Evolutionary conservation across 2,797 vertebrate genomes (phyloP).

Genomic region (Cetoscarus ocellatus): DNA sequence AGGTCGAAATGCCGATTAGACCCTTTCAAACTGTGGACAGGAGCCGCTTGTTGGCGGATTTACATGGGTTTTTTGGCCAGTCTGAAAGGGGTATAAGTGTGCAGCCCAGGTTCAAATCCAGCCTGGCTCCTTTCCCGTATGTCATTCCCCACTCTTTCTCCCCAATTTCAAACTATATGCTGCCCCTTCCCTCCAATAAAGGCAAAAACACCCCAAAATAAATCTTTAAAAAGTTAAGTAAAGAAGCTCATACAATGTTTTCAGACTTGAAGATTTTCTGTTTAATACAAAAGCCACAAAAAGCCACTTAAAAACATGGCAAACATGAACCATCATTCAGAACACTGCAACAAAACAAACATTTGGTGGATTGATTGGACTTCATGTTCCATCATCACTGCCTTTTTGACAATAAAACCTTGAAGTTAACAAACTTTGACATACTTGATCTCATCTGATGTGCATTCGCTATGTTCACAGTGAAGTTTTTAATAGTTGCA

Average conservation of each 20-base stretch:
- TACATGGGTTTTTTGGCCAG: no score
- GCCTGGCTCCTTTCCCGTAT: no score
- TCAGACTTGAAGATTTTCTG: constrained; percentile 58
- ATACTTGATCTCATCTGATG: constrained; percentile 25
- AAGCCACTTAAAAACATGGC: constrained; percentile 48
- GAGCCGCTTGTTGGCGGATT: no score
- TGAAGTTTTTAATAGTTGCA: constrained; percentile 40
- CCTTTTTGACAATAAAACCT: constrained; percentile 20
- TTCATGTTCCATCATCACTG: not conserved
- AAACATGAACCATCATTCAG: constrained; percentile 44
- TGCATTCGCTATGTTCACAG: constrained; percentile 51
- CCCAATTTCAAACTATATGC: no score
- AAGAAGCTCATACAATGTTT: constrained; percentile 57
- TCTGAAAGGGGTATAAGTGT: no score
- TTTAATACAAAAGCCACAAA: constrained; percentile 67
- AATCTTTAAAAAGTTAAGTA: constrained; percentile 7
- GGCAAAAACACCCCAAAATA: no score
- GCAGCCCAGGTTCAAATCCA: no score
- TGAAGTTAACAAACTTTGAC: constrained; percentile 33
- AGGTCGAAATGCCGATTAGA: no score
- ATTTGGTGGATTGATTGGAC: constrained; percentile 55
- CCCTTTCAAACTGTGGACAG: no score
- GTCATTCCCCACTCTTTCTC: no score
- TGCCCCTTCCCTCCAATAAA: no score
- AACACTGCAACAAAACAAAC: constrained; percentile 24